Evolutionary conservation across 1,140 invertebrate species (phyloP), one percentile per base, ranked within the genome.

Genomic region (Heterodera schachtii): DNA sequence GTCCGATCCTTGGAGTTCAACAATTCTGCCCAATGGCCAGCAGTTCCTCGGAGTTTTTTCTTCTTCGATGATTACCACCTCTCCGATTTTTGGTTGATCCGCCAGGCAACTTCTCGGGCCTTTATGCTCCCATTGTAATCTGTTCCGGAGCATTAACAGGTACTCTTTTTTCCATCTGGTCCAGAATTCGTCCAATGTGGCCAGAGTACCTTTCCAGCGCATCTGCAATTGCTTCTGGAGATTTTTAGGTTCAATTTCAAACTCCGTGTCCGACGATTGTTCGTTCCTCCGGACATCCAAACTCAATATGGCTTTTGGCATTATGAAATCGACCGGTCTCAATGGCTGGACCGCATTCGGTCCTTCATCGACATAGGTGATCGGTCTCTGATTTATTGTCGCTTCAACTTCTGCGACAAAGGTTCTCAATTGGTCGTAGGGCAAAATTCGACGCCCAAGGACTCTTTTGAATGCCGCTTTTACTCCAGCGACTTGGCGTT

Each of bases 401-500:
- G 73, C n/a, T 73, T 88, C 86, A 13, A 81, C 73, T 80, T 89
- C 86, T n/a, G 73, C 81, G 11, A 87, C 3, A 16, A 89, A 57
- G 19, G 86, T 89, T 2, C 46, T 9, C 4, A 89, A 67, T 64
- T 87, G 83, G 47, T 88, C 85, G 3, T 60, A 60, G 5, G 52
- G 79, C 13, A 88, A 31, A 75, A 74, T 81, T 16, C 46, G 13
- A 44, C 71, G 47, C 13, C 84, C 86, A 11, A 88, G 64, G n/a
- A 79, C 69, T 81, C 91, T 91, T 11, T 90, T 75, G 7, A 91
- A 44, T 0, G 89, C 75, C 13, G 81, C 71, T 83, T 88, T 86
- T 47, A 79, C 49, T 4, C 85, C 43, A 64, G 21, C 43, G 8
- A 92, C 85, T 9, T 92, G 44, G 7, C 90, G 74, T 78, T 92